A percentile compares a stretch with the other conserved stretches of the same genome.
phyloP scores from a whole-genome alignment of 2,797 vertebrate genomes.

The Thalassophryne amazonica region DNA sequence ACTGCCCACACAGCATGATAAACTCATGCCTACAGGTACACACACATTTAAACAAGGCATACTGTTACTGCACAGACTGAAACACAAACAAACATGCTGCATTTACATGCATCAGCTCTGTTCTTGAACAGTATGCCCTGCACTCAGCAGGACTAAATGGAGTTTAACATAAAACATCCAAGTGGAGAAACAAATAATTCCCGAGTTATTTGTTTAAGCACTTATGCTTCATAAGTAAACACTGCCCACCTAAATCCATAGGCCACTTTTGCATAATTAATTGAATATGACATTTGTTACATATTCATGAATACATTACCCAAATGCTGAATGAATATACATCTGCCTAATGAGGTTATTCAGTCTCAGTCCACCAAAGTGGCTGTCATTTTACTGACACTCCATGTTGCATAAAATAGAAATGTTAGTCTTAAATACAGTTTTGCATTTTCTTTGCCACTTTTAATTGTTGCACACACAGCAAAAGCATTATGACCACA shows the following conservation, averaged over 20 bases:
- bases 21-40: slow-evolving; percentile 11
- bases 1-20: slow-evolving; percentile 14
- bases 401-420: slow-evolving; percentile 18
- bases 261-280: slow-evolving; percentile 2
- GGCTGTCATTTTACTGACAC: slow-evolving; percentile 17
- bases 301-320: slow-evolving; percentile 31
- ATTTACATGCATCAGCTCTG: not conserved
- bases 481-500: slow-evolving; percentile 46
- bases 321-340: slow-evolving; percentile 25
- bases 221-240: slow-evolving; percentile 20
- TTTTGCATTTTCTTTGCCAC: slow-evolving; percentile 28
- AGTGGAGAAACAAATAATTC: not conserved
- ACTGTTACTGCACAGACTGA: not conserved
- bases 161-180: not conserved
- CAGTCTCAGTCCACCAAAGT: slow-evolving; percentile 37
- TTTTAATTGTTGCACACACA: slow-evolving; percentile 39
- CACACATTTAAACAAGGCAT: not conserved
- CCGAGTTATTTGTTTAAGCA: slow-evolving; percentile 1
- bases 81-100: not conserved
- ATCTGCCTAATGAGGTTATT: slow-evolving; percentile 31
- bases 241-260: slow-evolving; percentile 5
- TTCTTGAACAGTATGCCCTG: not conserved
- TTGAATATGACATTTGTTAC: slow-evolving; percentile 18
- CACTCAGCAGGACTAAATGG: not conserved
- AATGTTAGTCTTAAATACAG: slow-evolving; percentile 27